These are phyloP conservation scores for Chirona hameri DNA, from an alignment of 2,888 invertebrate genomes.

Conservation along the genomic window DNA sequence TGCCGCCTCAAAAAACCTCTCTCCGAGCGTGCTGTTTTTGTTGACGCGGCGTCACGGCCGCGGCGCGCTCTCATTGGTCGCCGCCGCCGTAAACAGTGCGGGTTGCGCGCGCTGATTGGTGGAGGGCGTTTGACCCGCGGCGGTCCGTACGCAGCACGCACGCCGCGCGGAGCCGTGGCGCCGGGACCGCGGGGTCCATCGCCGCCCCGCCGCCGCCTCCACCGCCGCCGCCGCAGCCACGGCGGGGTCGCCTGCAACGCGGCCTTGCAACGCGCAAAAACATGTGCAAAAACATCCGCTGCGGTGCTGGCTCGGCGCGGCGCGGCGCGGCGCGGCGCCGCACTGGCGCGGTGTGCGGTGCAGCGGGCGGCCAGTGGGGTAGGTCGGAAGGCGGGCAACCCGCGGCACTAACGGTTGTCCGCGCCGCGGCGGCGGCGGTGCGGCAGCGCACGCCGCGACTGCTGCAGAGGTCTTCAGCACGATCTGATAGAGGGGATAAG, in stretches of 20 bases:
- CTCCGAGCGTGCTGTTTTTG: neutral
- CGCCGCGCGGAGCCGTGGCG: neutral
- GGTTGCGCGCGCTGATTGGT: neutral
- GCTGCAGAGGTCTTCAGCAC: too few species aligned
- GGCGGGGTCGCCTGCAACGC: neutral
- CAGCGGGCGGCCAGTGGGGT: neutral
- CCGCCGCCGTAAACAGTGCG: neutral
- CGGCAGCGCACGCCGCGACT: too few species aligned
- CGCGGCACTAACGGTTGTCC: neutral
- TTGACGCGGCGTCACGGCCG: neutral
- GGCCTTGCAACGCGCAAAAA: constrained; percentile 6
- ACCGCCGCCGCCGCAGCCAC: neutral
- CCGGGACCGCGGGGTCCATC: neutral
- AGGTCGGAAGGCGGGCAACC: neutral
- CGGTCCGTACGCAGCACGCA: neutral
- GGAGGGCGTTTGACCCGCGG: neutral
- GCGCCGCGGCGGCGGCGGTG: neutral
- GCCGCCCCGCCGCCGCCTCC: neutral
- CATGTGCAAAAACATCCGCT: neutral
- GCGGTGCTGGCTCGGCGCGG: too few species aligned
- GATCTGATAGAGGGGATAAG: too few species aligned
- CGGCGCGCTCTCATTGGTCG: neutral
- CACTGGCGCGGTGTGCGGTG: too few species aligned
- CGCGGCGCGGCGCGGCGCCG: neutral
- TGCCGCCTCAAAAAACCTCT: neutral